Conservation (phyloP, 2,797 vertebrate genomes). For the Cuculus canorus region DNA sequence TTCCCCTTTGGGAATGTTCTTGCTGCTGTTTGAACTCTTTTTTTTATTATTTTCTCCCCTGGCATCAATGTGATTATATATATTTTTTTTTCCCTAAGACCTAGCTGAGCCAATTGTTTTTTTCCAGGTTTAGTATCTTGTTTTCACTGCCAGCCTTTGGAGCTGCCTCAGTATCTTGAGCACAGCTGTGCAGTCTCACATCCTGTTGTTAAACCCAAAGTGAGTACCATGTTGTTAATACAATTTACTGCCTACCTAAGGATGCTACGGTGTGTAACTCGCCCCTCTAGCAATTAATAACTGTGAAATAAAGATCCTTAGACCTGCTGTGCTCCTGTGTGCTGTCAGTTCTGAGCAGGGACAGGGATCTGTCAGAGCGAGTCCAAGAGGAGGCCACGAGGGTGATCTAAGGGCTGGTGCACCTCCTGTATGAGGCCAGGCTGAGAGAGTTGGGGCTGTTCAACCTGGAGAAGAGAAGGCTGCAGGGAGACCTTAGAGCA, state of each 20-base stretch:
- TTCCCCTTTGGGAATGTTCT: not conserved
- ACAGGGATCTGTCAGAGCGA: too few relatives aligned
- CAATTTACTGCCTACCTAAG: not conserved
- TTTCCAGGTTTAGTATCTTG: conserved; percentile 31
- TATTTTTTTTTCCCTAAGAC: not conserved
- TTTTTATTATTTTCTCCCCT: not conserved
- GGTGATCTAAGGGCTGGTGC: too few relatives aligned
- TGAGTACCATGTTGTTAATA: not conserved
- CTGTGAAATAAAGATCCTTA: conserved; percentile 60
- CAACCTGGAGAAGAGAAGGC: too few relatives aligned
- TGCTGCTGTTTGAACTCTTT: not conserved
- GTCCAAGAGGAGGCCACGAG: too few relatives aligned
- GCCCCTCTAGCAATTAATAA: not conserved
- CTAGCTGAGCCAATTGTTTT: not conserved
- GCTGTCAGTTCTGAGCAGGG: not conserved
- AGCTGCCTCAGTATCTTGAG: not conserved
- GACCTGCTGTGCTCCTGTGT: not conserved
- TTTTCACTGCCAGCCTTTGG: conserved; percentile 32
- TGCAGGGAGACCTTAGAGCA: too few relatives aligned
- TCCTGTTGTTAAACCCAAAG: conserved; percentile 6
- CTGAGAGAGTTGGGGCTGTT: too few relatives aligned
- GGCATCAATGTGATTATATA: not conserved
- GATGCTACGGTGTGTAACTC: not conserved
- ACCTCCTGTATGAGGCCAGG: too few relatives aligned
- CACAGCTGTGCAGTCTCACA: not conserved